A percentile compares a stretch with the other conserved stretches of the same genome.
These are phyloP conservation scores for Moxostoma hubbsi DNA, from an alignment of 2,797 vertebrate species.

Conservation along the genomic window DNA sequence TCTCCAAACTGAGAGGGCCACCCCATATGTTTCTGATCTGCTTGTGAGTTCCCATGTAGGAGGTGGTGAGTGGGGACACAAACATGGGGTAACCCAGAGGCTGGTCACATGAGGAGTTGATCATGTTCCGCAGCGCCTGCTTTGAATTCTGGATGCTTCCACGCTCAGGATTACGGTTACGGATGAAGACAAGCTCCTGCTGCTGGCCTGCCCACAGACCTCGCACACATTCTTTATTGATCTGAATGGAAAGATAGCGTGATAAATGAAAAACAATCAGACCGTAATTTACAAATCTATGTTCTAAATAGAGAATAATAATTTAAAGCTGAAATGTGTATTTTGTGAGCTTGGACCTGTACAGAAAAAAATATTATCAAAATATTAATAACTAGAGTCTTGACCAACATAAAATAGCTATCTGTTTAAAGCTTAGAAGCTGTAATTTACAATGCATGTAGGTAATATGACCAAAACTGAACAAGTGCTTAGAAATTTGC, in stretches of 20 bases:
- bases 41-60: slow-evolving; percentile 90
- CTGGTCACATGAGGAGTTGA: slow-evolving; percentile 97
- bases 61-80: slow-evolving; percentile 94
- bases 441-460: too few species aligned
- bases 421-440: too few species aligned
- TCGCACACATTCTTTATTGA: slow-evolving; percentile 96
- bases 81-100: slow-evolving; percentile 98
- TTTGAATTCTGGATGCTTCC: slow-evolving; percentile 99
- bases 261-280: not conserved
- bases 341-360: too few species aligned
- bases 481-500: too few species aligned
- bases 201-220: slow-evolving; percentile 98
- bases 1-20: slow-evolving; percentile 85
- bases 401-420: too few species aligned
- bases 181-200: slow-evolving; percentile 94
- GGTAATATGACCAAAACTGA: too few species aligned
- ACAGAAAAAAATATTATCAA: too few species aligned
- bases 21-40: slow-evolving; percentile 89
- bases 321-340: too few species aligned
- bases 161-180: slow-evolving; percentile 94
- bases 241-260: slow-evolving; percentile 70
- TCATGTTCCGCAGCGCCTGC: slow-evolving; percentile 95
- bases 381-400: too few species aligned
- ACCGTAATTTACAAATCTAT: not conserved
- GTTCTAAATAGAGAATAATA: too few species aligned